Evolutionary conservation across 2,113 vertebrate species (phyloP).

Genomic region (Mustela nigripes): DNA sequence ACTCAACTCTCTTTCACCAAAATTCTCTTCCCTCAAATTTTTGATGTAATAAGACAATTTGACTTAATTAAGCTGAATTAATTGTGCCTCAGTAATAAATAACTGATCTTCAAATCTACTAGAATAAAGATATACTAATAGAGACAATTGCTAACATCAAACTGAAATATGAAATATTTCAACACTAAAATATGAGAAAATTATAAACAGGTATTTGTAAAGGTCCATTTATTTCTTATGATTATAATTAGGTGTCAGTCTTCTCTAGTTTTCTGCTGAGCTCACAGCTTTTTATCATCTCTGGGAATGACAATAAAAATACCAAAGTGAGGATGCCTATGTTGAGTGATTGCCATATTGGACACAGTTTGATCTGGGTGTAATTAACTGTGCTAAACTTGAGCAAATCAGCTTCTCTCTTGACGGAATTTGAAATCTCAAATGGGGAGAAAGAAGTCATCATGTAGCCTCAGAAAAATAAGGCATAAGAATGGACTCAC

Average conservation of each 20-base stretch:
- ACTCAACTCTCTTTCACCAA: not conserved
- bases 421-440: not conserved
- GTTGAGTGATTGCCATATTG: not conserved
- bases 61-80: not conserved
- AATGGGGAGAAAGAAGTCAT: not conserved
- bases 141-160: not conserved
- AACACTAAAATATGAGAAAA: not conserved
- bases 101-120: not conserved
- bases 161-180: not conserved
- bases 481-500: not conserved
- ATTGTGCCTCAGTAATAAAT: not conserved
- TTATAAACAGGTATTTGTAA: not conserved
- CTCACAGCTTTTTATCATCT: not conserved
- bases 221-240: not conserved
- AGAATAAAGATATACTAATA: not conserved
- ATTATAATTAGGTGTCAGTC: not conserved
- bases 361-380: not conserved
- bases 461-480: not conserved
- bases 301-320: not conserved
- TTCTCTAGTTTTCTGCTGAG: not conserved
- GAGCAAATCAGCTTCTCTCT: not conserved
- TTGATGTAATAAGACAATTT: not conserved
- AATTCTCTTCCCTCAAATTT: not conserved
- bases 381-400: not conserved
- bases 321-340: fast-evolving